These are phyloP conservation scores for Harpagoxenus sublaevis DNA, from an alignment of 2,888 invertebrate species.

Conservation along the genomic window DNA sequence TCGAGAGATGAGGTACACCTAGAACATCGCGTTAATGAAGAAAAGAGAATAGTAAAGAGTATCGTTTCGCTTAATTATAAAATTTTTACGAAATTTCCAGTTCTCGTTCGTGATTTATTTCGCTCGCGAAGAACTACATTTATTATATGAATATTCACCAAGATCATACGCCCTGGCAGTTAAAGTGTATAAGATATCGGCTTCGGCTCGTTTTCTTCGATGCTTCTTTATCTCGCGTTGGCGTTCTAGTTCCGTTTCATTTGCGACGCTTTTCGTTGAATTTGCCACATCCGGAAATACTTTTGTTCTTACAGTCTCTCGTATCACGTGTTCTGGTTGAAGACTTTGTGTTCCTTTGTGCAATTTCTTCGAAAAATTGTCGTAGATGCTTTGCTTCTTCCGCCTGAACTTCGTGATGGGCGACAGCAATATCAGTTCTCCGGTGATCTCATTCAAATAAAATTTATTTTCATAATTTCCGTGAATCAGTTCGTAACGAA, in stretches of 20 bases:
- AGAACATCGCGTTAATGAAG: slow-evolving; percentile 46
- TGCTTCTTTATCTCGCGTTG: slow-evolving; percentile 17
- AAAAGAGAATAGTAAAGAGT: background rate
- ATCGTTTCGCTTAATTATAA: background rate
- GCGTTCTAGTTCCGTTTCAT: background rate
- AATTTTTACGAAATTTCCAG: background rate
- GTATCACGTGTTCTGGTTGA: slow-evolving; percentile 4
- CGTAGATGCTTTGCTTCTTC: slow-evolving; percentile 78
- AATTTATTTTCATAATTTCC: slow-evolving; percentile 93
- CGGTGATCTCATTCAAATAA: slow-evolving; percentile 91
- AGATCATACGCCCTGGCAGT: slow-evolving; percentile 94
- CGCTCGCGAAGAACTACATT: background rate
- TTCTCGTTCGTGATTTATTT: slow-evolving; percentile 2
- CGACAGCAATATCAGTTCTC: slow-evolving; percentile 90
- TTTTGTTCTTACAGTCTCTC: slow-evolving; percentile 1
- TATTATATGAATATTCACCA: slow-evolving; percentile 85
- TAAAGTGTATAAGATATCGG: slow-evolving; percentile 89
- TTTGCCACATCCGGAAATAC: background rate
- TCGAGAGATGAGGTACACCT: slow-evolving; percentile 92
- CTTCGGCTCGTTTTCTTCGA: slow-evolving; percentile 87
- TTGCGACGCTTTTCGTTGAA: background rate
- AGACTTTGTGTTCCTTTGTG: background rate
- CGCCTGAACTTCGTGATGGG: slow-evolving; percentile 83
- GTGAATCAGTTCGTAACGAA: slow-evolving; percentile 93
- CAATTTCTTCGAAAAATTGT: slow-evolving; percentile 67